Base-by-base conservation (phyloP, 2,113 vertebrate species). In the Scatophagus argus region DNA sequence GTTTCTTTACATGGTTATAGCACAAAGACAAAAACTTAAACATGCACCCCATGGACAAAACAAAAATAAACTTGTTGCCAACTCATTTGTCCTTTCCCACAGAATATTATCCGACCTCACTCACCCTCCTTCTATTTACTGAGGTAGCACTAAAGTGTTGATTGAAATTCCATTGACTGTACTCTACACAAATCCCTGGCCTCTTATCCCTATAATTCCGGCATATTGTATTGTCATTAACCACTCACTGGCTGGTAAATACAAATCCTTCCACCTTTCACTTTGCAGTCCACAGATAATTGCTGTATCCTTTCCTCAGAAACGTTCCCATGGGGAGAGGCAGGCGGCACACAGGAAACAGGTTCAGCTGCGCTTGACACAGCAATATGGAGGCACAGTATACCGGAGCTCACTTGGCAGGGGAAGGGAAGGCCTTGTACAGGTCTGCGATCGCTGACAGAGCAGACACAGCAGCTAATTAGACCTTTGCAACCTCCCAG, bases 191-290 rank as follows among this genome's bases (percentile, higher is more conserved):
- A 91, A 82, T 89, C 88, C 87, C 86, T 27, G 41, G 74, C 49
- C 76, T 52, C 83, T 85, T 90, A 92, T 92, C 89, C 87, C 85
- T 87, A 88, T 91, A 91, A 94, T 94, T 93, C 85, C 84, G 76
- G 79, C 84, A 80, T 68, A 85, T 91, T 91, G 87, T 92, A 83
- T 91, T 84, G 87, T 93, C 90, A 93, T 95, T 94, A 93, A 82
- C 84, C 79, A 84, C 82, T 84, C 83, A 85, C 83, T 83, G 88
- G 36, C 79, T 82, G 69, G 90, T 88, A 89, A 92, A 93, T 93
- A 91, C 85, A 90, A 93, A 92, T 90, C 72, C 80, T 79, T 78
- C 83, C 77, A 49, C 87, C 91, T 93, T 92, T 10, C 5, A 83
- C 89, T 88, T 68, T 86, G 77, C 85, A 87, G 85, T 25, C 81